Evolutionary conservation across 37 sponge, comb jelly and placozoan species (phyloP), one percentile per base, ranked within the genome.

Genomic region (Oscarella lobularis): DNA sequence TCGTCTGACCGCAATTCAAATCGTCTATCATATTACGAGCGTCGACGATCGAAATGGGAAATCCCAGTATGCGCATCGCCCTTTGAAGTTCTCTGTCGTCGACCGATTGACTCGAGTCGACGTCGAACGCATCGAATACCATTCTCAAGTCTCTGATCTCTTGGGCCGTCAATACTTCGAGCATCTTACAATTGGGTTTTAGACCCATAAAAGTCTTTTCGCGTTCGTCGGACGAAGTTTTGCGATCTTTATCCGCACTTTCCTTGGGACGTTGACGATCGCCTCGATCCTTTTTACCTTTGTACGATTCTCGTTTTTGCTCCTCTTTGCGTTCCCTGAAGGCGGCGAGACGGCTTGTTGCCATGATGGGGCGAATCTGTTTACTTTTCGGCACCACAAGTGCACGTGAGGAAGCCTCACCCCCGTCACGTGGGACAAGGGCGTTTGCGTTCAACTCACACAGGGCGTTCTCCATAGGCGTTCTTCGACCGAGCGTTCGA

Each of bases 61-160:
- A 79, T 39, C 73, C 80, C 14, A 79, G 40, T 38, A 36, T 54
- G 3, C 48, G 38, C 80, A 79, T 79, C n/a, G 80, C 80, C 20
- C 73, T 71, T 32, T 39, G 31, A 1, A 79, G 40, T 39, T 79
- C 80, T 33, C 66, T 41, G 31, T 69, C 73, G 35, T 37, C 40
- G 34, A 87, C 41, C 6, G 66, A 2, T 0, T 75, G 76, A 34
- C 31, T 67, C 3, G 37, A n/a, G 5, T 30, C 39, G 30, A 41
- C 66, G 39, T 80, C 84, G 37, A 81, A 90, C 36, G 83, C 79
- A 32, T 81, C 74, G 37, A 80, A 90, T 6, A 90, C 90, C 31
- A 77, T 27, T 36, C 78, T 37, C 38, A 90, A 73, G 38, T 90
- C 90, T 2, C 81, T 39, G 39, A 82, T 38, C 35, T 90, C 90